Conservation (phyloP, 2,797 vertebrate genomes). For the Acipenser oxyrinchus region DNA sequence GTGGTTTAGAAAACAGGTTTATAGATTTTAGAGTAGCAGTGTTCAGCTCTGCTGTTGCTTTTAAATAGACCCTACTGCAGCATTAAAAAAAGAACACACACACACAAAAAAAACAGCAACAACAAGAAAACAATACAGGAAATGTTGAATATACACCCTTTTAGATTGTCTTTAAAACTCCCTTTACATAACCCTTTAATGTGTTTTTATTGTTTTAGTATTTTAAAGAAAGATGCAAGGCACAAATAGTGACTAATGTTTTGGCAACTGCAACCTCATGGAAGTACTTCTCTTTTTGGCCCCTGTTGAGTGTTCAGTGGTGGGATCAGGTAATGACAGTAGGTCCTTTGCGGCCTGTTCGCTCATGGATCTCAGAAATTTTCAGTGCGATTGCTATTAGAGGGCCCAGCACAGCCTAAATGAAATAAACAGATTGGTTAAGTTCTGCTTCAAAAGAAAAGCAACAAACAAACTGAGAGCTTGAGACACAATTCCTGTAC, state of each 20-base stretch:
- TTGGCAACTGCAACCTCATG: slow-evolving; percentile 18
- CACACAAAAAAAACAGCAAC: background rate
- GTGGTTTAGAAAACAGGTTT: no score
- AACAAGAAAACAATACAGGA: background rate
- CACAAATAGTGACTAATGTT: slow-evolving; percentile 18
- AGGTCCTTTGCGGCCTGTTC: slow-evolving; percentile 85
- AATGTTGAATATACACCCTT: background rate
- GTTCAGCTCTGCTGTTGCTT: no score
- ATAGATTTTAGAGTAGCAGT: no score
- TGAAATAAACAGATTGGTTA: background rate
- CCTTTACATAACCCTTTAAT: background rate
- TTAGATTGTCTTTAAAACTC: background rate
- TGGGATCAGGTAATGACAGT: slow-evolving; percentile 87
- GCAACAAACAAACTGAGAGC: background rate
- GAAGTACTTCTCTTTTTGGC: slow-evolving; percentile 45
- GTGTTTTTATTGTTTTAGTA: background rate
- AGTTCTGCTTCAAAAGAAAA: slow-evolving; percentile 8
- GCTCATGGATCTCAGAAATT: slow-evolving; percentile 92
- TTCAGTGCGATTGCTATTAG: slow-evolving; percentile 96
- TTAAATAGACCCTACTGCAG: no score
- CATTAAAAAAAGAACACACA: background rate
- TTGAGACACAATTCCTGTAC: background rate
- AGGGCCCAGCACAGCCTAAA: slow-evolving; percentile 87
- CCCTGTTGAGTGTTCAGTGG: slow-evolving; percentile 32
- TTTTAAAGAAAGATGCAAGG: slow-evolving; percentile 20